Evolutionary conservation across 2,888 invertebrate genomes (phyloP).

Genomic region (Bimastos eiseni): DNA sequence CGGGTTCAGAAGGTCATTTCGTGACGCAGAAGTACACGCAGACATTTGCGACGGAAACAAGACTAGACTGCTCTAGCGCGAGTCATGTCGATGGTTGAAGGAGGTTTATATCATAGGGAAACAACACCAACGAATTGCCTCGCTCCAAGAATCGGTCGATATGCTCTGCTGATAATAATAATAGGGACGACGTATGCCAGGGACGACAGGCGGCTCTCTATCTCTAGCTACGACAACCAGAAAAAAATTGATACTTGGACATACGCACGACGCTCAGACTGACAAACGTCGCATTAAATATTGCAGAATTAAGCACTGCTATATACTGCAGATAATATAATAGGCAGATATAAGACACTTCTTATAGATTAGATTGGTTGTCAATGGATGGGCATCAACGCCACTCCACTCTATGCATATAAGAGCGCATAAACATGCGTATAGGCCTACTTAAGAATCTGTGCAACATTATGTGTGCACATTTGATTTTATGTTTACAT

Average conservation of each 20-base stretch:
- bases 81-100: not conserved
- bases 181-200: not conserved
- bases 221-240: not conserved
- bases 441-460: not conserved
- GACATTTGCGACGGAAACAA: not conserved
- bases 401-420: not conserved
- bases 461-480: not conserved
- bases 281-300: not conserved
- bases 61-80: not conserved
- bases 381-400: not conserved
- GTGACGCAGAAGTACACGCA: not conserved
- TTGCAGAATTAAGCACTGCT: not conserved
- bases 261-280: not conserved
- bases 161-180: not conserved
- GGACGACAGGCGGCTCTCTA: not conserved
- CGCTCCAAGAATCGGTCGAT: not conserved
- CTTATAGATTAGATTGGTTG: too few relatives aligned
- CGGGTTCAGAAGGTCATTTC: not conserved
- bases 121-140: not conserved
- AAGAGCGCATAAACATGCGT: too few relatives aligned
- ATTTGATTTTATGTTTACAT: not conserved
- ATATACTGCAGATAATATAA: not conserved
- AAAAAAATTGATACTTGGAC: not conserved
- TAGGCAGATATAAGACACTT: too few relatives aligned
- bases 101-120: not conserved